Conservation (phyloP, 2,113 vertebrate species). For the Pluvialis apricaria region DNA sequence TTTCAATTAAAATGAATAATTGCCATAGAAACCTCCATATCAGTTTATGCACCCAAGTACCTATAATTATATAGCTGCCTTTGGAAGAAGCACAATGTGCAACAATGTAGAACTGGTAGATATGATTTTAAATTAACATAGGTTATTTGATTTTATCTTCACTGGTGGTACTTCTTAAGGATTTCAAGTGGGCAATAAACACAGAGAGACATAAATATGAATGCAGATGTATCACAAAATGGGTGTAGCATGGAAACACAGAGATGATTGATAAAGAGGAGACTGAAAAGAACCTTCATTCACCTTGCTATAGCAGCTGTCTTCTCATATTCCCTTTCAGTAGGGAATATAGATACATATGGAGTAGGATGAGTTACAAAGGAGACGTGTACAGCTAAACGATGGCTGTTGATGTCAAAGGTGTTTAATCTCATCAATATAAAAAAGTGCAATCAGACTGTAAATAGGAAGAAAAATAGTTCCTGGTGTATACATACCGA, state of each 20-base stretch:
- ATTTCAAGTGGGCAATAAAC: background rate
- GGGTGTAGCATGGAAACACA: background rate
- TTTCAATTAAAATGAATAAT: constrained; percentile 59
- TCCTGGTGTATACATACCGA: background rate
- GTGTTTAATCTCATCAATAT: background rate
- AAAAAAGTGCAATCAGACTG: background rate
- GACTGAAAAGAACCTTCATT: background rate
- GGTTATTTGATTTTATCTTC: constrained; percentile 3
- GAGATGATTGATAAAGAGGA: background rate
- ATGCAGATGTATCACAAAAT: background rate
- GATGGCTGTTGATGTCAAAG: background rate
- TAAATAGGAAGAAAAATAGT: background rate
- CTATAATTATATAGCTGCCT: constrained; percentile 4
- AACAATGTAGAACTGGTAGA: background rate
- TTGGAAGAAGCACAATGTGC: background rate
- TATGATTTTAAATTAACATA: constrained; percentile 10
- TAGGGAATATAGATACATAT: background rate
- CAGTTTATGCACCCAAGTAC: background rate
- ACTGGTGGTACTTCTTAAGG: background rate
- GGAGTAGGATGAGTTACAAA: background rate
- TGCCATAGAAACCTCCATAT: background rate
- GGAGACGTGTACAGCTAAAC: background rate
- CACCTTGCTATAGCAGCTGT: background rate
- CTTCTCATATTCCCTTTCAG: background rate
- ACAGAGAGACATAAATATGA: background rate